These are phyloP conservation scores for Pseudopipra pipra DNA, from an alignment of 2,113 vertebrate species.

Conservation along the genomic window DNA sequence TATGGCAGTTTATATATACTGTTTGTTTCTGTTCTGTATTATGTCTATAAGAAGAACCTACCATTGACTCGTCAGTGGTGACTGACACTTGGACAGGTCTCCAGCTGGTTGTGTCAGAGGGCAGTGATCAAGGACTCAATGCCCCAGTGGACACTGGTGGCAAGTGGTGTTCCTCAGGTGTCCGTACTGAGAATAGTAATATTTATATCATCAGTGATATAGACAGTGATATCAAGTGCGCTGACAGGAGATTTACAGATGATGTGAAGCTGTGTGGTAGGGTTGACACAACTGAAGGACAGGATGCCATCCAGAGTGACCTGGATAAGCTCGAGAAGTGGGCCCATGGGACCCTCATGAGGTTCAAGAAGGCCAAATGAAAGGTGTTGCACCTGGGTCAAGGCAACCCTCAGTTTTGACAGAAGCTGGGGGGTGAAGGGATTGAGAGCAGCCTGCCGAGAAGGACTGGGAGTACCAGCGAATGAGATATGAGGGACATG, in stretches of 20 bases:
- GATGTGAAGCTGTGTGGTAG: background rate
- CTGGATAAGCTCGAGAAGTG: background rate
- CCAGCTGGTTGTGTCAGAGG: background rate
- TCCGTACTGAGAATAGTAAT: background rate
- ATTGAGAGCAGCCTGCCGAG: fast-evolving
- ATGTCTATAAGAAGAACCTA: background rate
- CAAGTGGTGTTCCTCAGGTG: background rate
- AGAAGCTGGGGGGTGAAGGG: background rate
- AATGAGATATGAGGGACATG: background rate
- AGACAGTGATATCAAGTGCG: background rate
- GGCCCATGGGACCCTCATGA: background rate
- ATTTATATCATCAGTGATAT: background rate
- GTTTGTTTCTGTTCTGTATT: background rate
- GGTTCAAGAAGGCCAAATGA: background rate
- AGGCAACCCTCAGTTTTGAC: fast-evolving
- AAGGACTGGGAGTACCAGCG: background rate
- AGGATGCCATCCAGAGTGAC: background rate
- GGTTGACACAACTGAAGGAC: background rate
- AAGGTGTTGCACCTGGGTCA: background rate
- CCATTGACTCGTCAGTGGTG: background rate
- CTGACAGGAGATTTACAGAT: fast-evolving
- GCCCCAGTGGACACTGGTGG: background rate
- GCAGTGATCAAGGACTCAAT: background rate
- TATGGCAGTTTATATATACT: background rate
- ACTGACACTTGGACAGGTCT: background rate